Percentiles rank a stretch among this genome's conserved stretches.
Evolutionary conservation across 2,888 invertebrate species (phyloP).

Genomic region (Epinotia brunnichana): DNA sequence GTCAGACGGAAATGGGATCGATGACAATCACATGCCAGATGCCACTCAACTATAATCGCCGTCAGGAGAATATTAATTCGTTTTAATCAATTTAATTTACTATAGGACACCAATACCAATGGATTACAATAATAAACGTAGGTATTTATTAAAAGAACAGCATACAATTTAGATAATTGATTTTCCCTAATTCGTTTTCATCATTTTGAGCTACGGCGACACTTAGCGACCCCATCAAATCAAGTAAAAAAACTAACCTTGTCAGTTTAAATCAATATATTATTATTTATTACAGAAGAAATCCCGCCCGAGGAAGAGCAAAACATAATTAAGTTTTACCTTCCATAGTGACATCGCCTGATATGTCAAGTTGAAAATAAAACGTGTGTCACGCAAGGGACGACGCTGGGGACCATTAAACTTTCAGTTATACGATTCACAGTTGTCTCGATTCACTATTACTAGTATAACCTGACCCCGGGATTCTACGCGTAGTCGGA

Average conservation of each 20-base stretch:
- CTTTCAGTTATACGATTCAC: background rate
- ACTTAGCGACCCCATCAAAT: too few relatives aligned
- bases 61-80: constrained; percentile 14
- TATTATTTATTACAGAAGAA: too few relatives aligned
- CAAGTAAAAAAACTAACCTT: too few relatives aligned
- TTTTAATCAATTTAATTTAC: background rate
- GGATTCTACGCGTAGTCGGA: background rate
- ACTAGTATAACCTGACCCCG: background rate
- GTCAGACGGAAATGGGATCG: background rate
- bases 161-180: too few relatives aligned
- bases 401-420: constrained; percentile 6
- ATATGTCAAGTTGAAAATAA: constrained; percentile 26
- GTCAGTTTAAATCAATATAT: too few relatives aligned
- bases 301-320: background rate
- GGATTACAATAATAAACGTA: background rate
- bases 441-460: background rate
- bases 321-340: constrained; percentile 6
- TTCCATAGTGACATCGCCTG: constrained; percentile 27
- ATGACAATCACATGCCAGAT: constrained; percentile 16
- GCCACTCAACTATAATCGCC: constrained; percentile 18
- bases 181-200: too few relatives aligned
- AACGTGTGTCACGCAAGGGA: constrained; percentile 30
- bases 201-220: too few relatives aligned
- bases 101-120: background rate
- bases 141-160: background rate